A percentile compares a stretch with the other conserved stretches of the same genome.
Conservation (phyloP, 2,797 vertebrate genomes). For the Hoplostethus atlanticus region DNA sequence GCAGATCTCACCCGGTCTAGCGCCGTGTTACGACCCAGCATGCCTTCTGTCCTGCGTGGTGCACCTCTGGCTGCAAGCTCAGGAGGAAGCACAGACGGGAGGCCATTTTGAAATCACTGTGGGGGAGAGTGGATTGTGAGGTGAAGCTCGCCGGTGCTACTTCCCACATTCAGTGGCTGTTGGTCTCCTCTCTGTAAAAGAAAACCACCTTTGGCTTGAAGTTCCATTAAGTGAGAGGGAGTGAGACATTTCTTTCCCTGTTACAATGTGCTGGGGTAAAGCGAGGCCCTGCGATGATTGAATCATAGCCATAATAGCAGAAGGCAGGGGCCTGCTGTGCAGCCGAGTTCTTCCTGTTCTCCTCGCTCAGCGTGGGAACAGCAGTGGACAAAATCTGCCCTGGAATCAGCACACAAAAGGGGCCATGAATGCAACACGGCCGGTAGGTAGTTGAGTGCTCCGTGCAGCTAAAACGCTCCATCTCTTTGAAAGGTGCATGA, state of each 20-base stretch:
- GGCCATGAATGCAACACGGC: slow-evolving; percentile 56
- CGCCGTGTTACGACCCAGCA: slow-evolving; percentile 7
- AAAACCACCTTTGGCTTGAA: slow-evolving; percentile 73
- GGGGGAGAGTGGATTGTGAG: slow-evolving; percentile 53
- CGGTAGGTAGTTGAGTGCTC: slow-evolving; percentile 64
- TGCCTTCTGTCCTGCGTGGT: slow-evolving; percentile 14
- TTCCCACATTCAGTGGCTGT: slow-evolving; percentile 71
- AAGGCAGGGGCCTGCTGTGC: slow-evolving; percentile 79
- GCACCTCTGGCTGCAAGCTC: slow-evolving; percentile 35
- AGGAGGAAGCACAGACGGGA: slow-evolving; percentile 51
- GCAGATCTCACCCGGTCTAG: slow-evolving; percentile 38
- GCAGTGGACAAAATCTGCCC: slow-evolving; percentile 71
- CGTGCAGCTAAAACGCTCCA: slow-evolving; percentile 52
- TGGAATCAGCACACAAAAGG: slow-evolving; percentile 68
- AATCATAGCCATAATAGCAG: slow-evolving; percentile 81
- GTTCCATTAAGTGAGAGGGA: slow-evolving; percentile 67
- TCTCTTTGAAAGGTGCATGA: slow-evolving; percentile 42
- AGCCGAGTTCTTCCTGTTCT: slow-evolving; percentile 80
- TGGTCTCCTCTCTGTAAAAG: slow-evolving; percentile 58
- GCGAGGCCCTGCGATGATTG: slow-evolving; percentile 74
- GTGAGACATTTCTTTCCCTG: slow-evolving; percentile 54
- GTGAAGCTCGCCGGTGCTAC: slow-evolving; percentile 59
- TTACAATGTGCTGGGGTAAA: slow-evolving; percentile 59
- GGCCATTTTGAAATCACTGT: slow-evolving; percentile 77
- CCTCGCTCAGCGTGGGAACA: slow-evolving; percentile 77